A percentile compares a stretch with the other conserved stretches of the same genome.
Conservation (phyloP, 2,113 vertebrate species). For the Elaphurus davidianus region DNA sequence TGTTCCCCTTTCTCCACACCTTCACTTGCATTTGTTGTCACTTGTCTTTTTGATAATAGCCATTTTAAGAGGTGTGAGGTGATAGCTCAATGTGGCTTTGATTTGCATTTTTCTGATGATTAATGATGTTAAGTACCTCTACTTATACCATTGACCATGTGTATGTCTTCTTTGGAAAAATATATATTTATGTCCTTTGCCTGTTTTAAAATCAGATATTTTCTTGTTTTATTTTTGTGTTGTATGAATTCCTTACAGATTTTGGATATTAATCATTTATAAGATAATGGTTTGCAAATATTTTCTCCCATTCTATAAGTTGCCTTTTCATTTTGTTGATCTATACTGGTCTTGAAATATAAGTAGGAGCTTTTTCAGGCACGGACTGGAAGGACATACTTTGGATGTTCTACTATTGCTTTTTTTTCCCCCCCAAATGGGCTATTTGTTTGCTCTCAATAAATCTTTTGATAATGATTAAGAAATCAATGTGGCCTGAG, state of each 20-base stretch:
- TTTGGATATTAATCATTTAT: not conserved
- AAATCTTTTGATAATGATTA: constrained; percentile 60
- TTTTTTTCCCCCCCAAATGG: constrained; percentile 17
- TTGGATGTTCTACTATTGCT: not conserved
- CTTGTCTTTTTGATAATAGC: not conserved
- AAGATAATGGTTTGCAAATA: not conserved
- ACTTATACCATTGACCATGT: not conserved
- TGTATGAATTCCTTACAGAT: not conserved
- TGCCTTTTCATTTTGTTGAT: not conserved
- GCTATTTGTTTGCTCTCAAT: constrained; percentile 66
- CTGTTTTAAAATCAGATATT: not conserved
- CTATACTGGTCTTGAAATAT: not conserved
- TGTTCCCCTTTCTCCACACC: not conserved
- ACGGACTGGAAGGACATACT: not conserved
- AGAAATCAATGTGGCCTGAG: constrained; percentile 35
- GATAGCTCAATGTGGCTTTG: not conserved
- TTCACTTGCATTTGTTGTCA: not conserved
- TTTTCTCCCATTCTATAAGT: not conserved
- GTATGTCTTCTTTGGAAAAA: not conserved
- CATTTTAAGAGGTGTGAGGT: not conserved
- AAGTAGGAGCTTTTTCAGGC: not conserved
- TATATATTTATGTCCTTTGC: not conserved
- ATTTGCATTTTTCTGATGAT: not conserved
- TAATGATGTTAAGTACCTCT: not conserved
- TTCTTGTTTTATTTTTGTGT: not conserved